Evolutionary conservation across 2,888 invertebrate species (phyloP), one percentile per base, ranked within the genome.

Genomic region (Pyrochroa serraticornis): DNA sequence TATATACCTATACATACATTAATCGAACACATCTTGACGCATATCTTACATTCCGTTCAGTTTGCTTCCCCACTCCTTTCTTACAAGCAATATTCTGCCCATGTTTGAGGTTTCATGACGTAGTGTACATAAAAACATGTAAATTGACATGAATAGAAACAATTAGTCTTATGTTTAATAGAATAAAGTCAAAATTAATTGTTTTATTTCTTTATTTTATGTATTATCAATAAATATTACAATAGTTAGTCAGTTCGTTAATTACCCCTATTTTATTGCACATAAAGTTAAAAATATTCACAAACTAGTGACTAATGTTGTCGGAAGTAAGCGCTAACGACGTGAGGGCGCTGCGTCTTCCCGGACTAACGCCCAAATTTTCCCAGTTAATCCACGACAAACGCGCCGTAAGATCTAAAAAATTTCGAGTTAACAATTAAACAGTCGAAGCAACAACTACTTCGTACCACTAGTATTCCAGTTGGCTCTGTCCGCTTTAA

Each of bases 361-460:
- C 92, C 1, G 95, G 95, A 75, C 92, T 93, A 2, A 97, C 95
- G 0, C 98, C 98, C 1, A 99, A 84, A 76, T 95, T 96, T 78
- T 97, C 95, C 98, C 98, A 99, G 75, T 97, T 97, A 70, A 99
- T 97, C 98, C 98, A 99, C 0, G 96, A 96, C 30, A 99, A 82
- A 52, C 98, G 84, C 0, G 98, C 97, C 0, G 97, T 96, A 66
- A 99, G 82, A 86, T 98, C 98, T 98, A 82, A 1, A 77, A 58
- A 60, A 58, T 0, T 7, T 35, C 9, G 7, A 8, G 8, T 8
- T 41, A 34, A 39, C 10, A 22, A 8, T 43, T 31, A n/a, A 35
- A 9, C 10, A 35, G 6, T n/a, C 9, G 10, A 35, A 35, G 33
- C 35, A 35, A 35, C 35, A 35, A 3, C 3, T 35, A 3, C 9